Evolutionary conservation across 2,888 invertebrate genomes (phyloP).

Genomic region (Nomada ferruginata): DNA sequence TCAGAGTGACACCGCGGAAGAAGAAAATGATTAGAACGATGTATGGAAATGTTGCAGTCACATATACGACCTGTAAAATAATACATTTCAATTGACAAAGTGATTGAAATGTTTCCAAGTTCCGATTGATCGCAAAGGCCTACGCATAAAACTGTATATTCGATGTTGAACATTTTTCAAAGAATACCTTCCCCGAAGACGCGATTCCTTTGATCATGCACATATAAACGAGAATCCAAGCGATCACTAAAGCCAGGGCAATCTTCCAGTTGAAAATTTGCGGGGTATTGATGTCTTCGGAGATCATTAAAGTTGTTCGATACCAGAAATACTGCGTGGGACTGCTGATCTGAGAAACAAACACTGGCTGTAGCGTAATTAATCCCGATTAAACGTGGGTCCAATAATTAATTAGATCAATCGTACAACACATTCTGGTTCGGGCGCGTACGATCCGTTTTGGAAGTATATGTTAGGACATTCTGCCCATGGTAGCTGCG

Average conservation of each 20-base stretch:
- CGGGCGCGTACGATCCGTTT: slow-evolving; percentile 91
- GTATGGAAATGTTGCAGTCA: slow-evolving; percentile 98
- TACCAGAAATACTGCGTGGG: slow-evolving; percentile 99
- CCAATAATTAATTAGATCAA: slow-evolving; percentile 1
- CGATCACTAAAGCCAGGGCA: slow-evolving; percentile 92
- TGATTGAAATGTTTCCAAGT: neutral
- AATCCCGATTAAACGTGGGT: neutral
- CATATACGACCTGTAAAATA: slow-evolving; percentile 89
- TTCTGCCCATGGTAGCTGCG: slow-evolving; percentile 95
- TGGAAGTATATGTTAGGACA: slow-evolving; percentile 93
- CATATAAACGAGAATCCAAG: slow-evolving; percentile 97
- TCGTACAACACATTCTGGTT: slow-evolving; percentile 93
- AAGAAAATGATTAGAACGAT: slow-evolving; percentile 98
- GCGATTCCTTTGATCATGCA: slow-evolving; percentile 99
- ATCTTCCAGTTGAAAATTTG: slow-evolving; percentile 96
- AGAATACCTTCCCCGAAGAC: slow-evolving; percentile 94
- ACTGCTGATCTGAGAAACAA: slow-evolving; percentile 89
- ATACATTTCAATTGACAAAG: slow-evolving; percentile 47
- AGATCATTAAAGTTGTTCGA: slow-evolving; percentile 95
- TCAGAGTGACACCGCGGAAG: slow-evolving; percentile 95
- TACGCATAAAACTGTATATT: neutral
- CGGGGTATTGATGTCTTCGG: slow-evolving; percentile 94
- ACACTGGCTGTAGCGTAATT: neutral
- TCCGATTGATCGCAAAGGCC: too few relatives aligned
- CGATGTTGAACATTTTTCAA: neutral